phyloP scores from a whole-genome alignment of 2,888 invertebrate species.

The Apeira syringaria region DNA sequence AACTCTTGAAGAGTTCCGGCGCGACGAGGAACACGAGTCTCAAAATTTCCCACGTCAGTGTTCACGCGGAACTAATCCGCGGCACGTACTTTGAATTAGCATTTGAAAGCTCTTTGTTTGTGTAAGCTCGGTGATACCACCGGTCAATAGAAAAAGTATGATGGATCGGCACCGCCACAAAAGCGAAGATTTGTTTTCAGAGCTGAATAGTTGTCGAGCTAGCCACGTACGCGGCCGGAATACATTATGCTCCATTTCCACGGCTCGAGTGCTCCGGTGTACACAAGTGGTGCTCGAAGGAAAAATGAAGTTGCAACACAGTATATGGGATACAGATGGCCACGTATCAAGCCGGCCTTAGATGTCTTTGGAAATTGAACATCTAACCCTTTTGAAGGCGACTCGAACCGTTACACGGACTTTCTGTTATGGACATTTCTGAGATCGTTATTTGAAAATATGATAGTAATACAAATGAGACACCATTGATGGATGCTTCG shows the following conservation, averaged over 20 bases:
- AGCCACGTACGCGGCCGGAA: slow-evolving; percentile 70
- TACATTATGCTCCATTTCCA: slow-evolving; percentile 54
- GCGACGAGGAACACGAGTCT: slow-evolving; percentile 18
- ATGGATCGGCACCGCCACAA: slow-evolving; percentile 71
- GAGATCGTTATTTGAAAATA: slow-evolving; percentile 23
- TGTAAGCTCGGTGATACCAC: slow-evolving; percentile 69
- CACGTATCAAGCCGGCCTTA: slow-evolving; percentile 38
- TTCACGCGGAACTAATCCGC: slow-evolving; percentile 69
- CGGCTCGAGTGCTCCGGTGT: slow-evolving; percentile 46
- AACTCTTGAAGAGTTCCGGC: too few relatives aligned
- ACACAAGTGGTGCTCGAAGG: slow-evolving; percentile 40
- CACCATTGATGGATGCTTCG: slow-evolving; percentile 10
- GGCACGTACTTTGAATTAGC: slow-evolving; percentile 76
- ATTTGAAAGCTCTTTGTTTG: slow-evolving; percentile 80
- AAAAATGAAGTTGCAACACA: slow-evolving; percentile 46
- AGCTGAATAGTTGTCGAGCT: slow-evolving; percentile 71
- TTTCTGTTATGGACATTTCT: slow-evolving; percentile 24
- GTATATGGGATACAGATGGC: slow-evolving; percentile 40
- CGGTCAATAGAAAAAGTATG: slow-evolving; percentile 78
- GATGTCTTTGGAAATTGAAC: slow-evolving; percentile 44
- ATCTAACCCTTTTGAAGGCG: slow-evolving; percentile 40
- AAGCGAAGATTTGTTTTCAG: slow-evolving; percentile 77
- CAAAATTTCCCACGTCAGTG: slow-evolving; percentile 65
- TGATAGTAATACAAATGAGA: slow-evolving; percentile 21
- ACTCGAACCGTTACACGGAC: slow-evolving; percentile 37